These are phyloP conservation scores for Criorhina ranunculi DNA, from an alignment of 2,888 invertebrate species.

Conservation along the genomic window DNA sequence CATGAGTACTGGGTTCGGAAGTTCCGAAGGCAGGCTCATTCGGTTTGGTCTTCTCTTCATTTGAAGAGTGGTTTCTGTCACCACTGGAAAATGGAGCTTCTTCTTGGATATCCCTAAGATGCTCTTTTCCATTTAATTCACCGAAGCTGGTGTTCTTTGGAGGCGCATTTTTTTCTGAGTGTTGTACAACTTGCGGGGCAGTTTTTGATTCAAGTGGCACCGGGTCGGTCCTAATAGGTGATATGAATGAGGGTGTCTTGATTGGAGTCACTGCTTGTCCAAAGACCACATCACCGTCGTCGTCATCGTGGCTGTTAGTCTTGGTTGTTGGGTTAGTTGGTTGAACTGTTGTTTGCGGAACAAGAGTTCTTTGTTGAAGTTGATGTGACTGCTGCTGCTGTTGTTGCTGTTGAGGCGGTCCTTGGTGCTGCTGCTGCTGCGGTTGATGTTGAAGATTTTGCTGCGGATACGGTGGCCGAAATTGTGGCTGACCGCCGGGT, in stretches of 20 bases:
- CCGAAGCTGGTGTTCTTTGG: constrained; percentile 31
- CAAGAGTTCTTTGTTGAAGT: constrained; percentile 77
- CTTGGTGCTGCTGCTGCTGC: constrained; percentile 77
- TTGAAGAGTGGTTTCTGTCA: background rate
- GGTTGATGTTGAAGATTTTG: constrained; percentile 75
- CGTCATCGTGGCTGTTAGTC: constrained; percentile 80
- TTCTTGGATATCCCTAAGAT: constrained; percentile 53
- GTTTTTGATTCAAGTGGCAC: constrained; percentile 68
- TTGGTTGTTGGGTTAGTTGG: constrained; percentile 73
- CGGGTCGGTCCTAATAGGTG: constrained; percentile 30
- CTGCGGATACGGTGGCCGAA: constrained; percentile 79
- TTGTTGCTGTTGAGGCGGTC: constrained; percentile 76
- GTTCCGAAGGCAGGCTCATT: constrained; percentile 41
- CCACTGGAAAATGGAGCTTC: constrained; percentile 28
- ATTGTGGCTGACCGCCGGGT: constrained; percentile 80
- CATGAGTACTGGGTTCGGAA: constrained; percentile 46
- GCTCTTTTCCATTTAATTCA: constrained; percentile 49
- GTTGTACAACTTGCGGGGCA: constrained; percentile 39
- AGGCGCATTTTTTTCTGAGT: background rate
- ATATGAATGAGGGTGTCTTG: constrained; percentile 73
- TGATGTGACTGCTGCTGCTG: constrained; percentile 75
- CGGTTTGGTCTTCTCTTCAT: constrained; percentile 18
- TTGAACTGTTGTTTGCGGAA: constrained; percentile 76
- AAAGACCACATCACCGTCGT: constrained; percentile 84
- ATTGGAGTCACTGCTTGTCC: constrained; percentile 83